These are phyloP conservation scores for Mythimna pallens DNA, from an alignment of 2,888 invertebrate genomes.

Conservation along the genomic window DNA sequence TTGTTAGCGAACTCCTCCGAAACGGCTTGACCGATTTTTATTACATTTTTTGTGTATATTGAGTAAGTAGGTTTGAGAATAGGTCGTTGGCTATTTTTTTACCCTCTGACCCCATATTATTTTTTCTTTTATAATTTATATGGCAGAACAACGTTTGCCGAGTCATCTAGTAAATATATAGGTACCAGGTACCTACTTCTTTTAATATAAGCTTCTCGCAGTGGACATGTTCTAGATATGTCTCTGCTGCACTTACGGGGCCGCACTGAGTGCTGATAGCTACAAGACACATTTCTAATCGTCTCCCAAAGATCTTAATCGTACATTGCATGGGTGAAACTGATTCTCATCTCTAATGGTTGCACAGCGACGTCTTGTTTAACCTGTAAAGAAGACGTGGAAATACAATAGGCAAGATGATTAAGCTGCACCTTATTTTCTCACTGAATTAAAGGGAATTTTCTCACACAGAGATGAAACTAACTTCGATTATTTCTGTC, in stretches of 20 bases:
- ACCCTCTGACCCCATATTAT: too few relatives aligned
- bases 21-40: too few relatives aligned
- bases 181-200: not conserved
- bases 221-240: conserved; percentile 43
- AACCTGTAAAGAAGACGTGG: not conserved
- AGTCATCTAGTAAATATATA: too few relatives aligned
- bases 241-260: conserved; percentile 16
- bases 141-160: too few relatives aligned
- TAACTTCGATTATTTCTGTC: not conserved
- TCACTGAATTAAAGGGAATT: not conserved
- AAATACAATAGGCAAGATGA: not conserved
- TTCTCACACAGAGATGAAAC: not conserved
- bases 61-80: too few relatives aligned
- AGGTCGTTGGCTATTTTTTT: too few relatives aligned
- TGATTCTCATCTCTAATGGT: conserved; percentile 24
- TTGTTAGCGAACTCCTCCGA: too few relatives aligned
- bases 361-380: not conserved
- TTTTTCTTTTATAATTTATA: too few relatives aligned
- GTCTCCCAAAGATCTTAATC: conserved; percentile 50
- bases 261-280: conserved; percentile 33
- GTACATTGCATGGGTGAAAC: conserved; percentile 13
- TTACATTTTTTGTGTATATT: too few relatives aligned
- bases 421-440: not conserved
- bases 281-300: conserved; percentile 48
- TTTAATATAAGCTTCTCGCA: not conserved